Percentiles rank a stretch among this genome's conserved stretches.
phyloP scores from a whole-genome alignment of 1,140 invertebrate species.

The Bombus breviceps region DNA sequence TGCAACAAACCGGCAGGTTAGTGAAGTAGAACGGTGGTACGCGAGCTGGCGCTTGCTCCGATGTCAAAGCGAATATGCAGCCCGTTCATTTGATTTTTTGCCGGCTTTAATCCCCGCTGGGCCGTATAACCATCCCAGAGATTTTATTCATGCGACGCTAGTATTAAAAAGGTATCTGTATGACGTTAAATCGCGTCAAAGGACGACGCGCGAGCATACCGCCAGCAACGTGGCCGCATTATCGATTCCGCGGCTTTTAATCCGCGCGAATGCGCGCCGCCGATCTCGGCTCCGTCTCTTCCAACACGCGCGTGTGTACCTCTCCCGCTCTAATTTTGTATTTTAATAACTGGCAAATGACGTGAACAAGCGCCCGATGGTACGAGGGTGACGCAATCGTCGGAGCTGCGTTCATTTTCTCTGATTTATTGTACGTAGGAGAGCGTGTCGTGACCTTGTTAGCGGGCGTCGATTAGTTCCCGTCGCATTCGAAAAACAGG shows the following conservation, averaged over 20 bases:
- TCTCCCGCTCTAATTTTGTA: constrained; percentile 13
- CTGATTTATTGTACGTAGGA: constrained; percentile 31
- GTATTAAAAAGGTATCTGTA: constrained; percentile 25
- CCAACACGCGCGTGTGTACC: not conserved
- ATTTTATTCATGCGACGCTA: constrained; percentile 41
- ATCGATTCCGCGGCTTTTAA: constrained; percentile 52
- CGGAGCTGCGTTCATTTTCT: not conserved
- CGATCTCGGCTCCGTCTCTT: too few relatives aligned
- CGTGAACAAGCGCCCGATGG: not conserved
- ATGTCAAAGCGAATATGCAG: constrained; percentile 48
- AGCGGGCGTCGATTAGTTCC: not conserved
- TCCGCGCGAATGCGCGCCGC: not conserved
- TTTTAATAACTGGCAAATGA: constrained; percentile 30
- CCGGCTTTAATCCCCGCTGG: constrained; percentile 42
- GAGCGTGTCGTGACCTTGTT: constrained; percentile 38
- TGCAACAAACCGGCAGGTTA: constrained; percentile 72
- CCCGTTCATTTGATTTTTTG: constrained; percentile 42
- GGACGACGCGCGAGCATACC: not conserved
- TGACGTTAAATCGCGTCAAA: constrained; percentile 48
- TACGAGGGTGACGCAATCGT: not conserved
- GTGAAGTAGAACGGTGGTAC: constrained; percentile 63
- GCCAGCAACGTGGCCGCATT: not conserved
- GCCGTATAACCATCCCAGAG: constrained; percentile 27
- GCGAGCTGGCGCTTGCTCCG: not conserved
- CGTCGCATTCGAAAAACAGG: not conserved